Percentiles rank a stretch among this genome's conserved stretches.
Conservation (phyloP, 2,888 invertebrate species). For the Sinodicranocentrus sp. region DNA sequence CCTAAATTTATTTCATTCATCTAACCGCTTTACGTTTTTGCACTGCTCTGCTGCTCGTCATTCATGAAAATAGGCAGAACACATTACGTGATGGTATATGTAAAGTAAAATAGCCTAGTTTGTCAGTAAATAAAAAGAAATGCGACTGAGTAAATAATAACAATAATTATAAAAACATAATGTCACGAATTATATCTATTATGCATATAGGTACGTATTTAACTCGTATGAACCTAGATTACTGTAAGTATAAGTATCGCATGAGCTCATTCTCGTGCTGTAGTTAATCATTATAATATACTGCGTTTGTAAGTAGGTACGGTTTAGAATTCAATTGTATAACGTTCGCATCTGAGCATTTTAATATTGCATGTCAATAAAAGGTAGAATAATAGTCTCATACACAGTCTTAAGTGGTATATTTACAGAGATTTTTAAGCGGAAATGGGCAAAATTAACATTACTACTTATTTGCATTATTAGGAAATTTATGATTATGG, state of each 20-base stretch:
- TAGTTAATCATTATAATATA: not conserved
- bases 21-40: no score
- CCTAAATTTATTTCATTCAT: no score
- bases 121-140: not conserved
- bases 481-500: slow-evolving; percentile 40
- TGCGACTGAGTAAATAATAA: slow-evolving; percentile 9
- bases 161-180: slow-evolving; percentile 17
- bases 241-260: not conserved
- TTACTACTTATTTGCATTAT: slow-evolving; percentile 6
- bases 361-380: slow-evolving; percentile 6
- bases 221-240: not conserved
- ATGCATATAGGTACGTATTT: no score
- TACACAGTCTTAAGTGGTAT: not conserved
- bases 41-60: no score
- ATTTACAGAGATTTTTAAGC: slow-evolving; percentile 9
- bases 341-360: not conserved
- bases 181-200: slow-evolving; percentile 18
- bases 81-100: no score
- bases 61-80: no score
- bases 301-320: slow-evolving; percentile 9
- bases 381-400: not conserved
- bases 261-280: slow-evolving; percentile 8
- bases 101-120: no score
- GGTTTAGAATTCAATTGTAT: not conserved
- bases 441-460: slow-evolving; percentile 13